Evolutionary conservation across 2,113 vertebrate species (phyloP), one percentile per base, ranked within the genome.

Genomic region (Chamaetylas fuelleborni): DNA sequence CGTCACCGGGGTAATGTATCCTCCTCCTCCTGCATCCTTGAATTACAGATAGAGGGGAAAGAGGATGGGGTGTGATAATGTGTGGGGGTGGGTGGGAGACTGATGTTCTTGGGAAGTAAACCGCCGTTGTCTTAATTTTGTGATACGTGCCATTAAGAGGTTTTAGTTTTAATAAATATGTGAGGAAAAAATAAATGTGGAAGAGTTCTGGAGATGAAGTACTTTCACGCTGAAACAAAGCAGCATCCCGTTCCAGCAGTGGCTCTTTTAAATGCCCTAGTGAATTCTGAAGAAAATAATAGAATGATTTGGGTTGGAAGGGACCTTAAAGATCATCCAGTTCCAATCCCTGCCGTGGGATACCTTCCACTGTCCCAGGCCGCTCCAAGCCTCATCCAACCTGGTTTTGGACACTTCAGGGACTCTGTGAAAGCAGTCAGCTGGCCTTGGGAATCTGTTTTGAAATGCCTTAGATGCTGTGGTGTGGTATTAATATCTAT

Each of bases 1-100:
- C 70, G 99, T 99, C 98, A 99, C 99, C 38, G 99, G 99, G 98
- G 99, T 99, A 98, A 98, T 83, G 95, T 98, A 92, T 92, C 94
- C 69, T 91, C 69, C 66, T 93, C 76, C 72, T 94, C 25, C 74
- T 93, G 65, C 86, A 88, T 85, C 74, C 58, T 24, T 71, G 13
- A 48, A 12, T 56, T 36, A 29, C n/a, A 83, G 62, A 87, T 67
- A n/a, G 74, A 78, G 67, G 78, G 58, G n/a, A 76, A 62, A 77
- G 57, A 80, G 81, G 40, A 28, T 3, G 8, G 79, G 36, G 8
- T 60, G 60, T 80, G 61, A 82, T 81, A 79, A 51, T 7, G 0
- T 40, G 11, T 23, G 57, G 66, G 15, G 36, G 12, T 36, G 74
- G 34, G 15, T 58, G 42, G 45, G 47, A 74, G 38, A 31, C 42